Percentiles rank a stretch among this genome's conserved stretches.
phyloP scores from a whole-genome alignment of 2,888 invertebrate species.

The Rhynchonema sp. region DNA sequence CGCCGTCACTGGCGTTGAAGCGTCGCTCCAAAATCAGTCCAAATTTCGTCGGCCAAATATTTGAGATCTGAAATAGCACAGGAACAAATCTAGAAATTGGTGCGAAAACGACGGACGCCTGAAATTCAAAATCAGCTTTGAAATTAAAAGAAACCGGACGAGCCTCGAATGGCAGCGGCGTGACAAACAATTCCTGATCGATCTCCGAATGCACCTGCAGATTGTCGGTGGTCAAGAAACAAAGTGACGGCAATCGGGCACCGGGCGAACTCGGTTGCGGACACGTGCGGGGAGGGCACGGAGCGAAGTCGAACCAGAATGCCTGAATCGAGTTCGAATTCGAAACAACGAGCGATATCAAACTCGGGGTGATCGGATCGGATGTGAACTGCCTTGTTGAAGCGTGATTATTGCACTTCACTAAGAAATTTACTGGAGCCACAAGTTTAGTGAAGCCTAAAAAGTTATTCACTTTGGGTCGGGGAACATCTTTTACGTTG shows the following conservation, averaged over 20 bases:
- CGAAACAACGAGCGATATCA: no score
- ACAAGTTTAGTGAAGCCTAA: no score
- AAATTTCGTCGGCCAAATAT: slow-evolving; percentile 62
- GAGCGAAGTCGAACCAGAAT: not conserved
- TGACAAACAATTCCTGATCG: not conserved
- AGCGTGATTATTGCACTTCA: no score
- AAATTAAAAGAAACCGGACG: not conserved
- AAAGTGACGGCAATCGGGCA: not conserved
- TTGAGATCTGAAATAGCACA: slow-evolving; percentile 57
- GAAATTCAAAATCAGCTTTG: not conserved
- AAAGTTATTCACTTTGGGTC: no score
- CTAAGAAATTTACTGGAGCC: no score
- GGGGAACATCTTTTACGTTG: no score
- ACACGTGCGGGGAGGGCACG: not conserved
- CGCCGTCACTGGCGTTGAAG: no score
- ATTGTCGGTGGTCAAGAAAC: not conserved
- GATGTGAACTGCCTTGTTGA: no score
- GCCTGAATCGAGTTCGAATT: no score
- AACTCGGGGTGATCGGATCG: no score
- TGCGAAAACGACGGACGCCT: not conserved
- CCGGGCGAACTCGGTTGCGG: not conserved
- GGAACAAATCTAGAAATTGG: no score
- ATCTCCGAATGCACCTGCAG: not conserved
- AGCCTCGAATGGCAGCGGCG: not conserved
- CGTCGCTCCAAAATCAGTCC: slow-evolving; percentile 61